These are phyloP conservation scores for Ellobius talpinus DNA, from an alignment of 2,113 vertebrate genomes.

Conservation along the genomic window DNA sequence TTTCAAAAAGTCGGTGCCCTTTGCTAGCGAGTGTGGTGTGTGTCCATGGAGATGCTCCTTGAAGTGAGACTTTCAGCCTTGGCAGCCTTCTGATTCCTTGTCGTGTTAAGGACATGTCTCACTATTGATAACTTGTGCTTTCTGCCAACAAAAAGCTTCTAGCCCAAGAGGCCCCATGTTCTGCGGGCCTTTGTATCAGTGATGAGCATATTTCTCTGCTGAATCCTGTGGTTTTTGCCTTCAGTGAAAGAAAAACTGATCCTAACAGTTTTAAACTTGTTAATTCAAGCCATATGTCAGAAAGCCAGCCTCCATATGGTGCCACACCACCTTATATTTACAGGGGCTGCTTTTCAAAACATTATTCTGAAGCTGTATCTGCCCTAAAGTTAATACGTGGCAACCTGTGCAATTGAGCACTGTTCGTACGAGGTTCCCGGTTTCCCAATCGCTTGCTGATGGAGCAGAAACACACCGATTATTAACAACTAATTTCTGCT, in stretches of 20 bases:
- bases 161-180: constrained; percentile 46
- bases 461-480: constrained; percentile 79
- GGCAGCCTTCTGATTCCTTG: constrained; percentile 71
- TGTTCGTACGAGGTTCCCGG: constrained; percentile 78
- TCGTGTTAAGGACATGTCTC: constrained; percentile 76
- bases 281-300: constrained; percentile 92
- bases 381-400: constrained; percentile 85
- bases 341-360: constrained; percentile 89
- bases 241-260: constrained; percentile 92
- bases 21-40: neutral
- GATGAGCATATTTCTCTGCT: constrained; percentile 85
- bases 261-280: constrained; percentile 93
- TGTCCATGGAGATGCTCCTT: constrained; percentile 66
- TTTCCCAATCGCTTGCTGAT: constrained; percentile 78
- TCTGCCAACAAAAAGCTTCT: constrained; percentile 67
- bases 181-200: constrained; percentile 79
- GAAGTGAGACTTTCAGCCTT: constrained; percentile 79
- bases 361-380: constrained; percentile 87
- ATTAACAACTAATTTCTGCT: constrained; percentile 84
- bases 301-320: constrained; percentile 89
- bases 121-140: constrained; percentile 73
- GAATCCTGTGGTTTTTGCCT: constrained; percentile 85
- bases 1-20: constrained; percentile 76
- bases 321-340: constrained; percentile 90
- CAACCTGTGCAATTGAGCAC: constrained; percentile 74